Evolutionary conservation across 2,113 vertebrate species (phyloP).

Genomic region (Apteryx mantelli): DNA sequence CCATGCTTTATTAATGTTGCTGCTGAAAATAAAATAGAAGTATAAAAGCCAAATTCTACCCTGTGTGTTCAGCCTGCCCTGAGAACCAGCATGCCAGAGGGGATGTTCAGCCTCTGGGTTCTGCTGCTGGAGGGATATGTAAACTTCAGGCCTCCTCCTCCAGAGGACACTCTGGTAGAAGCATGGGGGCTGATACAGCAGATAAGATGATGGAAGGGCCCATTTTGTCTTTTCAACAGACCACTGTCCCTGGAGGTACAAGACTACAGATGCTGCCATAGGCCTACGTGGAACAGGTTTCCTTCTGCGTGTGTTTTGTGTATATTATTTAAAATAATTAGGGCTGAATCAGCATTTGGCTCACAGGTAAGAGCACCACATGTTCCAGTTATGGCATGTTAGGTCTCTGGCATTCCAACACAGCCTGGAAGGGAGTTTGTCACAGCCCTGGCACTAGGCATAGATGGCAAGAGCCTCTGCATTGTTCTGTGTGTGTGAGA

Average conservation of each 20-base stretch:
- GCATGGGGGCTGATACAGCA: background rate
- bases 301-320: background rate
- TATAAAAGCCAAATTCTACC: background rate
- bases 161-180: background rate
- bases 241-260: background rate
- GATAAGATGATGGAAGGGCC: background rate
- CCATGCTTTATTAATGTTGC: slow-evolving; percentile 19
- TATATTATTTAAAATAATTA: background rate
- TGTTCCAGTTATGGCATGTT: background rate
- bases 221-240: background rate
- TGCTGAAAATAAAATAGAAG: background rate
- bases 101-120: background rate
- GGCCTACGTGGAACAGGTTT: background rate
- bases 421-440: background rate
- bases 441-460: background rate
- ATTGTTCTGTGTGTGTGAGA: background rate
- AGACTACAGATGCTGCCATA: background rate
- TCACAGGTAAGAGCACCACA: background rate
- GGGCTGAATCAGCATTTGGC: background rate
- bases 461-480: background rate
- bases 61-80: background rate
- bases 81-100: background rate
- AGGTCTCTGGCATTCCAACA: background rate
- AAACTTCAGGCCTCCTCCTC: background rate
- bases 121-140: background rate